Conservation (phyloP, 2,113 vertebrate genomes). For the Stigmatopora nigra region DNA sequence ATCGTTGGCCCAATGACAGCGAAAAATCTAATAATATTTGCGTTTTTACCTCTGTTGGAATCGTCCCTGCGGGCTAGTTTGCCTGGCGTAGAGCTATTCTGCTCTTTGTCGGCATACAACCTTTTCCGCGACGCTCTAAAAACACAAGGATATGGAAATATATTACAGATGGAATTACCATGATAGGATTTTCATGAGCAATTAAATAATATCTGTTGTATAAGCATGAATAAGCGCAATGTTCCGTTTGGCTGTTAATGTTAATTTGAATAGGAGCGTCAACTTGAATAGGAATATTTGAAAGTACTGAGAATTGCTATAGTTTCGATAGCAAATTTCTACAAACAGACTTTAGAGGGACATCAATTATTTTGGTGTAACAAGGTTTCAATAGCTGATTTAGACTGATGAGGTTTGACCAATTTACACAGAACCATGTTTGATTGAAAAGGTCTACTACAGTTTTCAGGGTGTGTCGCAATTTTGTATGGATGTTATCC, state of each 20-base stretch:
- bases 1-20: not conserved
- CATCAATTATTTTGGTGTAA: not conserved
- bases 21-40: not conserved
- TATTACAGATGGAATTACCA: constrained; percentile 9
- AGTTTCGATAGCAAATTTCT: not conserved
- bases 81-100: constrained; percentile 62
- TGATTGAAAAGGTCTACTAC: not conserved
- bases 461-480: no score
- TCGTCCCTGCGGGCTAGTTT: constrained; percentile 81
- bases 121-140: constrained; percentile 78
- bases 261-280: not conserved
- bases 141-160: not conserved
- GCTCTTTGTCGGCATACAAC: constrained; percentile 71
- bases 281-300: not conserved
- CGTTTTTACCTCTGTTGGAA: constrained; percentile 80
- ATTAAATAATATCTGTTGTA: not conserved
- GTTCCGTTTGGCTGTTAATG: not conserved
- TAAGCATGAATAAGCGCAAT: not conserved
- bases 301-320: not conserved
- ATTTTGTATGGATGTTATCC: no score
- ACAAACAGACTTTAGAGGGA: not conserved
- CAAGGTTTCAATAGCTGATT: not conserved
- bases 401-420: not conserved
- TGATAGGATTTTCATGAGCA: not conserved
- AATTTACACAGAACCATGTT: not conserved